Evolutionary conservation across 2,113 vertebrate genomes (phyloP).

Genomic region (mouse (Mus musculus)): GRCm39 chr4:75693001-75693500

Average conservation of each 20-base stretch:
- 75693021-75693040: background rate
- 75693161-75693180: background rate
- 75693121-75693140: constrained; percentile 11
- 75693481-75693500: background rate
- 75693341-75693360: background rate
- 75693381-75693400: background rate
- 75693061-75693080: background rate
- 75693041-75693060: background rate
- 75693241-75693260: background rate
- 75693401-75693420: background rate
- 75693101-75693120: constrained; percentile 4
- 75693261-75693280: background rate
- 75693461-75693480: background rate
- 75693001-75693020: constrained; percentile 19
- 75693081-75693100: background rate
- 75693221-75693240: background rate
- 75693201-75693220: background rate
- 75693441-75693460: background rate
- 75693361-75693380: background rate
- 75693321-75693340: background rate
- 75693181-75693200: background rate
- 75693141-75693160: background rate
- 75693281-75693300: background rate
- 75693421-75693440: background rate
- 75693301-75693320: background rate